Conservation (phyloP, 2,888 invertebrate species). For the Temnothorax unifasciatus region DNA sequence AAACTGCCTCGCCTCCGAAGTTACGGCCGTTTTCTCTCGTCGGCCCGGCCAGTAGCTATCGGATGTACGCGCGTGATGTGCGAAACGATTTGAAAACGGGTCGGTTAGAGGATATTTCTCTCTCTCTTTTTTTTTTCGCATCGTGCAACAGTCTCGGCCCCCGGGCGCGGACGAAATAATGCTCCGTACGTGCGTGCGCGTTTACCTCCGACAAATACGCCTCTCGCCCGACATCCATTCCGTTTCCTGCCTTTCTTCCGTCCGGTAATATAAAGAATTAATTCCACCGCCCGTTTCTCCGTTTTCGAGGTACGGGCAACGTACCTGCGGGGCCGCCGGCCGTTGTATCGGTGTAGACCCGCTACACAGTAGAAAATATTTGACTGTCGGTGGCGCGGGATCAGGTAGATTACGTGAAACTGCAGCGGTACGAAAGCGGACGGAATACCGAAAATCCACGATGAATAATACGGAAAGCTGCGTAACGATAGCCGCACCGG, state of each 20-base stretch:
- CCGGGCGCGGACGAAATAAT: constrained; percentile 44
- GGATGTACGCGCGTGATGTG: constrained; percentile 19
- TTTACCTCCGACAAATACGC: constrained; percentile 53
- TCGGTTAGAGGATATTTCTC: constrained; percentile 1
- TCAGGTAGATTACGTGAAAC: neutral
- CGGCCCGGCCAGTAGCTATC: neutral
- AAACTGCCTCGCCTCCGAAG: constrained; percentile 20
- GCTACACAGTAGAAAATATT: constrained; percentile 26
- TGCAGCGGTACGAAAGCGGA: neutral
- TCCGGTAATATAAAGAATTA: constrained; percentile 56
- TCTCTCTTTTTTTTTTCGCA: constrained; percentile 9
- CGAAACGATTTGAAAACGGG: constrained; percentile 48
- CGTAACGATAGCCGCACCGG: neutral
- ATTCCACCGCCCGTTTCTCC: constrained; percentile 47
- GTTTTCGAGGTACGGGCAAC: constrained; percentile 9
- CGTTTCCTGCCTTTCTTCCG: constrained; percentile 33
- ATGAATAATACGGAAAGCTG: constrained; percentile 9
- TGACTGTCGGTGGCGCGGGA: neutral
- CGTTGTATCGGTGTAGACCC: constrained; percentile 16
- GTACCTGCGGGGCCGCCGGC: constrained; percentile 1
- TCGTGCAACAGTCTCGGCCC: neutral
- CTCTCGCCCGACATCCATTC: constrained; percentile 24
- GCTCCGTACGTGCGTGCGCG: constrained; percentile 50
- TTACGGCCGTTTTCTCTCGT: constrained; percentile 25
- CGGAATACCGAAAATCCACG: constrained; percentile 21